Evolutionary conservation across 2,888 invertebrate genomes (phyloP), one percentile per base, ranked within the genome.

Genomic region (Leptarthrus brevirostris): DNA sequence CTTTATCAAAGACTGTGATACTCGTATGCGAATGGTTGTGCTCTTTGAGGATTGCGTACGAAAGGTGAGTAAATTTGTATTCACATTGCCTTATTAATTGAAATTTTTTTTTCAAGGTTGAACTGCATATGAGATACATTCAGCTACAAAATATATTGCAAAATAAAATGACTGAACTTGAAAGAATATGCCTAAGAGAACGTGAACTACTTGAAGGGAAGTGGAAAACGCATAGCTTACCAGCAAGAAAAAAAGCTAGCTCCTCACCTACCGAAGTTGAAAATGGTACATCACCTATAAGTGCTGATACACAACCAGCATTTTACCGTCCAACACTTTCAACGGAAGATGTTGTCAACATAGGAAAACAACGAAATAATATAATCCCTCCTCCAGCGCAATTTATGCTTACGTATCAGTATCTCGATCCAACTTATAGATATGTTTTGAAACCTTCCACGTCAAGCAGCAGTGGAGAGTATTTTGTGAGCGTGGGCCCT

Each of bases 31-130:
- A 71, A 95, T 97, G 93, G 97, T 97, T 24, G 97, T 98, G 12
- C 89, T 97, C 40, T 97, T 97, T 83, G 97, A 98, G 86, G 96
- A 98, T 83, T 96, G 97, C 81, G 96, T 97, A 1, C 89, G 95
- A 75, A 98, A 97, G 89, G 94, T 94, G 81, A 79, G 78, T 73
- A 58, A 56, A 34, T 76, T 69, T 70, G 47, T 22, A 66, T 58
- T n/a, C 30, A n/a, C 70, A 20, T 40, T 3, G 22, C 52, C 16
- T 49, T 54, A 61, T 26, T 49, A 74, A 56, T 71, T 34, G 34
- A 36, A 53, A 10, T 20, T 12, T 20, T 53, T 10, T 12, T 2
- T 75, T 76, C 24, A 24, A 83, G 84, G 85, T 97, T 44, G 95
- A 96, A 81, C 88, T 98, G 0, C 96, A 97, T 83, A 94, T 96